Evolutionary conservation across 2,888 invertebrate species (phyloP).

Genomic region (Acleris sparsana): DNA sequence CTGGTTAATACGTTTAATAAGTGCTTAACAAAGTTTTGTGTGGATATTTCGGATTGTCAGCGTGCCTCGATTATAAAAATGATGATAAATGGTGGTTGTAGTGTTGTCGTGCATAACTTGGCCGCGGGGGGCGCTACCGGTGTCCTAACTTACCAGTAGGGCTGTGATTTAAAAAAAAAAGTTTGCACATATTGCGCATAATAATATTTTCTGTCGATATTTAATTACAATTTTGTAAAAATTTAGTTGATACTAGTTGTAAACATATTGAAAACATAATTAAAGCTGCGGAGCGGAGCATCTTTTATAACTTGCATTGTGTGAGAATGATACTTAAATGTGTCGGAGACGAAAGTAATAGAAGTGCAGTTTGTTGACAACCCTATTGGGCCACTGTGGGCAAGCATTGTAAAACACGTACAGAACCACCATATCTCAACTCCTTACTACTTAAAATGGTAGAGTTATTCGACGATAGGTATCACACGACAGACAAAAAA

Average conservation of each 20-base stretch:
- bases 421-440: constrained; percentile 59
- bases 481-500: constrained; percentile 64
- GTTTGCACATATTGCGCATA: not conserved
- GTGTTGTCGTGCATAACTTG: constrained; percentile 72
- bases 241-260: not conserved
- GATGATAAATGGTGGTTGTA: constrained; percentile 63
- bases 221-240: not conserved
- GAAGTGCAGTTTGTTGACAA: constrained; percentile 12
- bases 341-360: too few relatives aligned
- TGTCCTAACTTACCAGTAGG: constrained; percentile 35
- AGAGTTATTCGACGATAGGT: constrained; percentile 58
- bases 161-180: constrained; percentile 34
- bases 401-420: constrained; percentile 48
- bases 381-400: constrained; percentile 25
- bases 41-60: constrained; percentile 46
- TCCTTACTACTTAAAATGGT: constrained; percentile 72
- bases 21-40: constrained; percentile 22
- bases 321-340: too few relatives aligned
- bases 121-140: constrained; percentile 78
- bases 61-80: constrained; percentile 52
- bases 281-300: too few relatives aligned
- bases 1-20: constrained; percentile 22
- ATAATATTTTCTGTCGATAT: not conserved
- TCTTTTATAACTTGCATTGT: too few relatives aligned
- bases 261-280: too few relatives aligned